Percentiles rank a stretch among this genome's conserved stretches.
Evolutionary conservation across 2,888 invertebrate genomes (phyloP).

Genomic region (Agapetus fuscipes): DNA sequence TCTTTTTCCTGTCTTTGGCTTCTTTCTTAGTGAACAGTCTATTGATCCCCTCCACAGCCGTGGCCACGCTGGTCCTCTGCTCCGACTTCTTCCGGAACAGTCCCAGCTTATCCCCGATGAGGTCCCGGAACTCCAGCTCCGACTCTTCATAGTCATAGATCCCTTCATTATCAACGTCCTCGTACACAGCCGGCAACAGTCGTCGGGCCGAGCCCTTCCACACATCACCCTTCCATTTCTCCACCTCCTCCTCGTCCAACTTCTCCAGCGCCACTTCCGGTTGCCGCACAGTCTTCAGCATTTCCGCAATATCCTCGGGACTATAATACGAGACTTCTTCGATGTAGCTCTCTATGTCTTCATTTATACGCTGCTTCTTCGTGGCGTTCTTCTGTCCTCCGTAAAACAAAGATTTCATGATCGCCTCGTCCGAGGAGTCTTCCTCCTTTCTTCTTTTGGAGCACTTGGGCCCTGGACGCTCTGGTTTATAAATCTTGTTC

Average conservation of each 20-base stretch:
- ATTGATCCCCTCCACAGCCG: slow-evolving; percentile 6
- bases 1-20: too few species aligned
- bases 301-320: background rate
- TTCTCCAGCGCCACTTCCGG: slow-evolving; percentile 2
- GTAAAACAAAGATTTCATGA: background rate
- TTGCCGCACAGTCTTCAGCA: slow-evolving; percentile 2
- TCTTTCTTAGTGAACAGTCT: too few species aligned
- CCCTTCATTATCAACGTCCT: slow-evolving; percentile 15
- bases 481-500: too few species aligned
- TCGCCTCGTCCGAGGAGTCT: background rate
- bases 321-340: too few species aligned
- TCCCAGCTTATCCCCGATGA: too few species aligned
- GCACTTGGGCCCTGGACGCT: too few species aligned
- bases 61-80: too few species aligned
- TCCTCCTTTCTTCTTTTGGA: background rate
- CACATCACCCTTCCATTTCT: too few species aligned
- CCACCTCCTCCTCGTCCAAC: background rate
- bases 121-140: too few species aligned
- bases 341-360: too few species aligned
- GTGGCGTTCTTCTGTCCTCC: background rate
- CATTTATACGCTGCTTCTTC: too few species aligned
- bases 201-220: background rate
- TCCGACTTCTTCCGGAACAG: background rate
- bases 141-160: slow-evolving; percentile 14
- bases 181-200: slow-evolving; percentile 12